Base-by-base conservation (phyloP, 2,797 vertebrate genomes). In the Cuniculus paca region DNA sequence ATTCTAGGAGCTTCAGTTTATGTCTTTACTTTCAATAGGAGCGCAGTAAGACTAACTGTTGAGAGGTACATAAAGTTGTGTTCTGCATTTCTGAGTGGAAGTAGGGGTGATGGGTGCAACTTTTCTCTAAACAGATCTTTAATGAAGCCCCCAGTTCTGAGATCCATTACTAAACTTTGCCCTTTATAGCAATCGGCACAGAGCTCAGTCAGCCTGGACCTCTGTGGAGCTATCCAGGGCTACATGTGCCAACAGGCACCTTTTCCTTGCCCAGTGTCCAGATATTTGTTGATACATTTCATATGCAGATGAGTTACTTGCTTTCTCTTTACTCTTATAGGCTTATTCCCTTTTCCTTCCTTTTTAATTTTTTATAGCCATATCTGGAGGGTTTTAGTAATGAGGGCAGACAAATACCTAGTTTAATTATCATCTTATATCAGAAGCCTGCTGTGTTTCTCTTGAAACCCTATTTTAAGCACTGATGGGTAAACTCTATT, bases 381-480 rank as follows among this genome's bases (percentile, higher is more conserved):
- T 87, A 79, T 95, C 48, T 12, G n/a, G 42, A 63, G 45, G 9
- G 28, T 80, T 7, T 95, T 88, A 31, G 34, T 28, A 87, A 92
- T 31, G 31, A 85, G 5, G 7, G 12, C 31, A 58, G 19, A 31
- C 7, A 54, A 83, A 97, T n/a, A 42, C 1, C 42, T 61, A 34
- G 63, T 9, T 90, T 36, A 54, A 7, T 31, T 42, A 60, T 93
- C 63, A 36, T 60, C 56, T 93, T 58, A 0, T 52, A 72, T 86
- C 36, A 81, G 34, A 91, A 93, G 48, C 2, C 42, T 22, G 22
- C 48, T 28, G 28, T 61, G 50, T 94, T 92, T 95, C 81, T 95
- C 80, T 79, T 85, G 63, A 45, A 82, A 79, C 60, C 3, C 50
- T 80, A 7, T 61, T 90, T 85, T 92, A 88, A 82, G 34, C 78